phyloP scores from a whole-genome alignment of 2,113 vertebrate genomes.

The Tachysurus vachellii region DNA sequence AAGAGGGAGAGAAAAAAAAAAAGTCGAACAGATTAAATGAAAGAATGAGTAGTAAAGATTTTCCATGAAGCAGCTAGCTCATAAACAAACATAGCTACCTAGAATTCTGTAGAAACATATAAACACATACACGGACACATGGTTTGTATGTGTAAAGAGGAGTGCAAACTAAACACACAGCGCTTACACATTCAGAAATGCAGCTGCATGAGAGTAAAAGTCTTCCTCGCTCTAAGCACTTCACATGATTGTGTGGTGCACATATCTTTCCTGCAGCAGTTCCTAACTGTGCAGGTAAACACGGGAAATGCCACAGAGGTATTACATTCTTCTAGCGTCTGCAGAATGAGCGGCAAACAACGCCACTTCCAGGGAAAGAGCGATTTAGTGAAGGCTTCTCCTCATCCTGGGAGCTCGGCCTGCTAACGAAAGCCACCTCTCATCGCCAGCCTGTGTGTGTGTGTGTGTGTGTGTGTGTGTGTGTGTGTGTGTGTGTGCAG shows the following conservation, averaged over 20 bases:
- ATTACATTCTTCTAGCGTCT: constrained; percentile 50
- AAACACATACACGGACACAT: neutral
- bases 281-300: constrained; percentile 33
- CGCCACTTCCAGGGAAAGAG: constrained; percentile 22
- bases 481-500: neutral
- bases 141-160: neutral
- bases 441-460: neutral
- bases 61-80: neutral
- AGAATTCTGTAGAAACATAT: neutral
- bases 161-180: neutral
- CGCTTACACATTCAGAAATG: neutral
- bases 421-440: neutral
- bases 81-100: neutral
- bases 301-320: constrained; percentile 40
- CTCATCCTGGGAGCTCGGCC: constrained; percentile 14
- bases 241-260: neutral
- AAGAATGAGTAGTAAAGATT: too few relatives aligned
- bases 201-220: neutral
- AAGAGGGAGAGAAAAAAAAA: neutral
- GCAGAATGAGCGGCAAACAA: constrained; percentile 26
- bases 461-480: neutral
- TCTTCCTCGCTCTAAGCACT: neutral
- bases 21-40: neutral
- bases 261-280: neutral
- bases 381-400: constrained; percentile 17